phyloP scores from a whole-genome alignment of 1,140 invertebrate genomes.

The Teleogryllus occipitalis region DNA sequence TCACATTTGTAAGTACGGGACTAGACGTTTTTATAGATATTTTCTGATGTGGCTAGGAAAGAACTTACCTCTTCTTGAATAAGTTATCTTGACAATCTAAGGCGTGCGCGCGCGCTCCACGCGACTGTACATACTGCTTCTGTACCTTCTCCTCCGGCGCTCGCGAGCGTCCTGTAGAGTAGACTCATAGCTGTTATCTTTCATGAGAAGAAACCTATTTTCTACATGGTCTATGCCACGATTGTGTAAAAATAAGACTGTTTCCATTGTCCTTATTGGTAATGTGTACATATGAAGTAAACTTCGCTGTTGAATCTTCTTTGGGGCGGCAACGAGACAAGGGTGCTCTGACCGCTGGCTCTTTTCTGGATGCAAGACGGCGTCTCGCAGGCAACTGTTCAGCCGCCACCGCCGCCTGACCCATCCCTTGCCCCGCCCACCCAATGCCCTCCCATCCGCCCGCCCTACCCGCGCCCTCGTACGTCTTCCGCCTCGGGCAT shows the following conservation, averaged over 20 bases:
- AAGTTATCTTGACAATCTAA: slow-evolving; percentile 1
- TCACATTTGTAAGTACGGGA: slow-evolving; percentile 4
- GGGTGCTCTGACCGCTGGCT: not conserved
- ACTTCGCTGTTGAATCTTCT: slow-evolving; percentile 1
- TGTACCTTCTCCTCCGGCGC: not conserved
- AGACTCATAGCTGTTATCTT: slow-evolving; percentile 1
- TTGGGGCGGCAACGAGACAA: not conserved
- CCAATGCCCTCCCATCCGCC: no score
- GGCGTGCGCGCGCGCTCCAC: not conserved
- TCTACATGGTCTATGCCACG: slow-evolving; percentile 3
- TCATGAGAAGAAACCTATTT: slow-evolving; percentile 1
- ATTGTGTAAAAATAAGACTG: slow-evolving; percentile 5
- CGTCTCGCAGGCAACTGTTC: no score
- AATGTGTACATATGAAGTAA: slow-evolving; percentile 5
- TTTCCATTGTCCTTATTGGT: slow-evolving; percentile 4
- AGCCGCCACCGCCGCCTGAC: no score
- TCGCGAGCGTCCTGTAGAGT: not conserved
- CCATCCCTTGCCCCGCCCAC: no score
- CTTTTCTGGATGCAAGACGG: no score
- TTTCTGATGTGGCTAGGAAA: slow-evolving; percentile 4
- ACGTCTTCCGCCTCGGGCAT: no score
- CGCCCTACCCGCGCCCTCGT: no score
- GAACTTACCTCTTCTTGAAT: not conserved
- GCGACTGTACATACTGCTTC: not conserved
- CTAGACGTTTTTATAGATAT: not conserved